These are phyloP conservation scores for Mellivora capensis DNA, from an alignment of 2,113 vertebrate genomes.

Conservation along the genomic window DNA sequence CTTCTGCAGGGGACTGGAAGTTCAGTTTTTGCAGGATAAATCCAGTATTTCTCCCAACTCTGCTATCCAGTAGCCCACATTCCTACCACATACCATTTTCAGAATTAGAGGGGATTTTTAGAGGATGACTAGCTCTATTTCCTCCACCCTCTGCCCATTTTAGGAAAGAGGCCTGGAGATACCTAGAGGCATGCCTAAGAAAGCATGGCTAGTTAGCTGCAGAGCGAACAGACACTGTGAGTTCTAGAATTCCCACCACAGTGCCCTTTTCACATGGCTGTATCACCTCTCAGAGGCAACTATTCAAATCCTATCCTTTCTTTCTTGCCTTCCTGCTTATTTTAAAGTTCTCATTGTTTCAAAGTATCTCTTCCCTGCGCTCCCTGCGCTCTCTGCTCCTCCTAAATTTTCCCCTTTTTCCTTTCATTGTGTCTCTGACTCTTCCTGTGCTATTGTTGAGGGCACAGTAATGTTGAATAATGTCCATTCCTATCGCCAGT, in stretches of 20 bases:
- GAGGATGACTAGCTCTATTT: neutral
- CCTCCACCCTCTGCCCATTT: neutral
- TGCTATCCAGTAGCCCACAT: neutral
- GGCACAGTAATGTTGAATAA: slow-evolving; percentile 45
- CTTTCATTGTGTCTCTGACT: slow-evolving; percentile 68
- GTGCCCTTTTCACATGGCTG: neutral
- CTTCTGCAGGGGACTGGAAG: neutral
- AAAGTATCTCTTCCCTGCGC: neutral
- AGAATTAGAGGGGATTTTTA: neutral
- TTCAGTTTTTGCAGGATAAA: neutral
- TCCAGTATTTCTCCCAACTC: neutral
- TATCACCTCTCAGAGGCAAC: neutral
- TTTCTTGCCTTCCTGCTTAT: slow-evolving; percentile 43
- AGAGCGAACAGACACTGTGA: neutral
- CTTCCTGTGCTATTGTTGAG: slow-evolving; percentile 73
- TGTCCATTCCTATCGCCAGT: slow-evolving; percentile 46
- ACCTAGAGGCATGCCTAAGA: neutral
- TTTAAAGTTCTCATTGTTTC: slow-evolving; percentile 51
- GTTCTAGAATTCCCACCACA: neutral
- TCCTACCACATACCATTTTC: neutral
- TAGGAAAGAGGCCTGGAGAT: neutral
- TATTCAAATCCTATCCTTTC: slow-evolving; percentile 31
- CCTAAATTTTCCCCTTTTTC: slow-evolving; percentile 30
- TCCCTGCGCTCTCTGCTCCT: slow-evolving; percentile 6
- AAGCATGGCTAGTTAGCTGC: neutral